phyloP scores from a whole-genome alignment of 1,140 invertebrate species.

The Drosophila ohnishii region DNA sequence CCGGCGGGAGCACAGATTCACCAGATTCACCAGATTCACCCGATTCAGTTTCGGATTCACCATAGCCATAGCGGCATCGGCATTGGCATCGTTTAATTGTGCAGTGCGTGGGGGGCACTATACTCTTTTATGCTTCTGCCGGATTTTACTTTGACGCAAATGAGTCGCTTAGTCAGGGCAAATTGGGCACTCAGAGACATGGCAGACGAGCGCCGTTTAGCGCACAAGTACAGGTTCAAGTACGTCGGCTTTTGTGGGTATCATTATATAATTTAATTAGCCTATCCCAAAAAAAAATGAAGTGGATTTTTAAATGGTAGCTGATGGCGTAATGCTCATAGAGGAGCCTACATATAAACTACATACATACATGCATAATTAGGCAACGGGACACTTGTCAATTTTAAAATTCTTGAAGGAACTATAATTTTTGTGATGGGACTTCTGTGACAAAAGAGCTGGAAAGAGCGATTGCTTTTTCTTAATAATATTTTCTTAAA shows the following conservation, averaged over 20 bases:
- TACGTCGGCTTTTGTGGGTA: slow-evolving; percentile 16
- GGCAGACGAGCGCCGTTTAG: slow-evolving; percentile 29
- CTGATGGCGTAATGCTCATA: slow-evolving; percentile 6
- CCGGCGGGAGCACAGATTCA: slow-evolving; percentile 18
- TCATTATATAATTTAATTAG: slow-evolving; percentile 45
- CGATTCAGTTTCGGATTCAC: slow-evolving; percentile 17
- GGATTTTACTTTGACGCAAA: slow-evolving; percentile 69
- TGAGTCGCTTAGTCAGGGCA: slow-evolving; percentile 70
- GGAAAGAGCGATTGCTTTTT: too few relatives aligned
- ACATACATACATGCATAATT: background rate
- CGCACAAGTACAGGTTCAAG: slow-evolving; percentile 38
- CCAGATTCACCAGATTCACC: slow-evolving; percentile 18
- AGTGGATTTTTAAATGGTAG: slow-evolving; percentile 17
- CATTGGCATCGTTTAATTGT: slow-evolving; percentile 59
- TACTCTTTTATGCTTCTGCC: slow-evolving; percentile 34
- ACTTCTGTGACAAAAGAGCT: too few relatives aligned
- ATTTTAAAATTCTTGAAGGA: background rate
- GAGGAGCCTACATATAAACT: background rate
- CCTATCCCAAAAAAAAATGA: slow-evolving; percentile 12
- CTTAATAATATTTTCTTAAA: background rate
- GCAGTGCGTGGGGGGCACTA: slow-evolving; percentile 44
- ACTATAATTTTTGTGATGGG: too few relatives aligned
- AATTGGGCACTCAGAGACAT: slow-evolving; percentile 59
- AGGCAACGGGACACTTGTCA: background rate
- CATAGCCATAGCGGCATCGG: slow-evolving; percentile 29